Percentiles rank a stretch among this genome's conserved stretches.
Conservation (phyloP, 2,113 vertebrate species). For the Romanogobio albipinnatus region DNA sequence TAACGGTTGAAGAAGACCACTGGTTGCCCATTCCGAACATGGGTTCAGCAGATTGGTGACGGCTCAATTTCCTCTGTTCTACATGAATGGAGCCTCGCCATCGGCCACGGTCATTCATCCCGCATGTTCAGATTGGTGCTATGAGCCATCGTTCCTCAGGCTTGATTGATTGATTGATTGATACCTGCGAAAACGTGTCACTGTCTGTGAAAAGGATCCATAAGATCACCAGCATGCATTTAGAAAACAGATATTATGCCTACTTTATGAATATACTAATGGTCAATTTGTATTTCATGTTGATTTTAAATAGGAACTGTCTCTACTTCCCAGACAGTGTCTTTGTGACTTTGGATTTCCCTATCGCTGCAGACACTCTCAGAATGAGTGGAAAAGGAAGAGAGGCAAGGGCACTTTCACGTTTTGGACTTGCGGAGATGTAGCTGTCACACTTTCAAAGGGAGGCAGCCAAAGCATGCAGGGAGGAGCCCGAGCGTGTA, state of each 20-base stretch:
- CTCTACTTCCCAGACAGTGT: background rate
- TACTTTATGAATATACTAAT: too few relatives aligned
- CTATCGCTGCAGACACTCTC: background rate
- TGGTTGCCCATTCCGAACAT: too few relatives aligned
- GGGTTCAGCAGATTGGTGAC: background rate
- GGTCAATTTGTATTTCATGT: background rate
- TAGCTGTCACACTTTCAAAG: slow-evolving; percentile 45
- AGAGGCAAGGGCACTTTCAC: background rate
- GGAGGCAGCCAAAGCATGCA: background rate
- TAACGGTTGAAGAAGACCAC: too few relatives aligned
- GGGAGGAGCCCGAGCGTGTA: slow-evolving; percentile 31
- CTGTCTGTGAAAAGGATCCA: too few relatives aligned
- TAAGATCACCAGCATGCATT: background rate
- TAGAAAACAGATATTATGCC: background rate
- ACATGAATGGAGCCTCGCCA: background rate
- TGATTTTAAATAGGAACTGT: background rate
- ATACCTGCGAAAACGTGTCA: too few relatives aligned
- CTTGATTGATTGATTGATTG: too few relatives aligned
- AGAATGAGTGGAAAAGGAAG: slow-evolving; percentile 9
- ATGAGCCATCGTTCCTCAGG: background rate
- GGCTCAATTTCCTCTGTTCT: background rate
- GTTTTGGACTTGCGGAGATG: slow-evolving; percentile 37
- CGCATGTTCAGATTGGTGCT: background rate
- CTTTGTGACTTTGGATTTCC: background rate
- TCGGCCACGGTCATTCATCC: background rate